Conservation (phyloP, 2,797 vertebrate species). For the Emys orbicularis region DNA sequence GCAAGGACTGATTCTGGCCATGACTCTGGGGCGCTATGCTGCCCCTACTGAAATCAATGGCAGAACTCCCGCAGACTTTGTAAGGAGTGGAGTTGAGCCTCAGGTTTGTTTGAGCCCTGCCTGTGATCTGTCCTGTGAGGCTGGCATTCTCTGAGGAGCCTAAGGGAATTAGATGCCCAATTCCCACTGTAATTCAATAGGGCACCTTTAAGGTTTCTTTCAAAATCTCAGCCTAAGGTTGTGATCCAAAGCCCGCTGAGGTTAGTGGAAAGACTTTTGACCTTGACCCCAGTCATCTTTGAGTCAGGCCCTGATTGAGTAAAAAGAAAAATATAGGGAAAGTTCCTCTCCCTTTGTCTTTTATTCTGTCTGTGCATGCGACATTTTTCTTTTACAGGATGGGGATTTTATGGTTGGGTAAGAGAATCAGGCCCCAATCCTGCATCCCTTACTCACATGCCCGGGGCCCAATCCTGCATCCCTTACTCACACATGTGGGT, state of each 20-base stretch:
- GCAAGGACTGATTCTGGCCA: not conserved
- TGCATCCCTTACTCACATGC: no score
- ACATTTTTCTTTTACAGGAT: not conserved
- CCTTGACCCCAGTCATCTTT: not conserved
- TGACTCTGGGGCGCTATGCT: not conserved
- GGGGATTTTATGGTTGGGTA: not conserved
- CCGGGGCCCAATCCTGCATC: not conserved
- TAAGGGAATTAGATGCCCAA: not conserved
- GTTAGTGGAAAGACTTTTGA: not conserved
- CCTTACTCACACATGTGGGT: not conserved
- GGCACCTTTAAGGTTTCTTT: not conserved
- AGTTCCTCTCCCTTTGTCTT: not conserved
- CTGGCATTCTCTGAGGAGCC: not conserved
- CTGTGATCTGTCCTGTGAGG: not conserved
- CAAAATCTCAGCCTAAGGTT: not conserved
- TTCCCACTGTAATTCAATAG: not conserved
- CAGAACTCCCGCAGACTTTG: not conserved
- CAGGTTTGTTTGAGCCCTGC: not conserved
- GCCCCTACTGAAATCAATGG: accelerated
- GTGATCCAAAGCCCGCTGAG: not conserved
- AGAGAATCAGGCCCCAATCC: not conserved
- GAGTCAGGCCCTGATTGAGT: not conserved
- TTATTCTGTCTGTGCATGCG: not conserved
- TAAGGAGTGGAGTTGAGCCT: not conserved
- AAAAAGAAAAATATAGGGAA: not conserved